Evolutionary conservation across 2,113 vertebrate genomes (phyloP).

Genomic region (Muntiacus muntjak): DNA sequence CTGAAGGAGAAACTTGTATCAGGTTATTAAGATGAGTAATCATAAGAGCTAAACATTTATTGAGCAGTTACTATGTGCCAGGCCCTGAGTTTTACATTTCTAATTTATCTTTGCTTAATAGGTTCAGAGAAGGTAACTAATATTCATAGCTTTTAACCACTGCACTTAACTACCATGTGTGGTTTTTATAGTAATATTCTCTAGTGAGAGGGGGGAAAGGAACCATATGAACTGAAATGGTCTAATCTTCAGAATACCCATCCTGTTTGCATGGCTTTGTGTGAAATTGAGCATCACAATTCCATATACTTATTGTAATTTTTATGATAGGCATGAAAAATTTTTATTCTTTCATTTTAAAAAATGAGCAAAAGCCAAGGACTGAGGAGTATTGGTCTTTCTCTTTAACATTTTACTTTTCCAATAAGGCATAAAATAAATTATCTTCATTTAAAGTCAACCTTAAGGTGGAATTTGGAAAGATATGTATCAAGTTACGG

Average conservation of each 20-base stretch:
- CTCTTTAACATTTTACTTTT: slow-evolving; percentile 39
- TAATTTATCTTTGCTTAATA: background rate
- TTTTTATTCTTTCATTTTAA: background rate
- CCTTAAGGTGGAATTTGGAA: background rate
- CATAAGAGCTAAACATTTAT: background rate
- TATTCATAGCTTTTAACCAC: slow-evolving; percentile 3
- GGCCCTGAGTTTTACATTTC: background rate
- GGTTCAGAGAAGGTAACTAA: background rate
- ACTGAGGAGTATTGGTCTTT: background rate
- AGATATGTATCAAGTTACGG: background rate
- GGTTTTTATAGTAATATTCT: background rate
- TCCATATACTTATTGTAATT: background rate
- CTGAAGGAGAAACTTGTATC: background rate
- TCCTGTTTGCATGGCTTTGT: background rate
- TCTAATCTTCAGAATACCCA: background rate
- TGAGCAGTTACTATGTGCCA: slow-evolving; percentile 18
- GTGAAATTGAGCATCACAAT: background rate
- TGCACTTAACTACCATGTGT: background rate
- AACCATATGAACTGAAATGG: background rate
- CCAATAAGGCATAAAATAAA: background rate
- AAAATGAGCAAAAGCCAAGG: background rate
- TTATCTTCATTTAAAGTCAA: background rate
- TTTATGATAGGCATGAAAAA: background rate
- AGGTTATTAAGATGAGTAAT: background rate
- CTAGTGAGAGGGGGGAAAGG: background rate